These are phyloP conservation scores for Schizothorax lantsangensis DNA, from an alignment of 2,797 vertebrate genomes.

Conservation along the genomic window DNA sequence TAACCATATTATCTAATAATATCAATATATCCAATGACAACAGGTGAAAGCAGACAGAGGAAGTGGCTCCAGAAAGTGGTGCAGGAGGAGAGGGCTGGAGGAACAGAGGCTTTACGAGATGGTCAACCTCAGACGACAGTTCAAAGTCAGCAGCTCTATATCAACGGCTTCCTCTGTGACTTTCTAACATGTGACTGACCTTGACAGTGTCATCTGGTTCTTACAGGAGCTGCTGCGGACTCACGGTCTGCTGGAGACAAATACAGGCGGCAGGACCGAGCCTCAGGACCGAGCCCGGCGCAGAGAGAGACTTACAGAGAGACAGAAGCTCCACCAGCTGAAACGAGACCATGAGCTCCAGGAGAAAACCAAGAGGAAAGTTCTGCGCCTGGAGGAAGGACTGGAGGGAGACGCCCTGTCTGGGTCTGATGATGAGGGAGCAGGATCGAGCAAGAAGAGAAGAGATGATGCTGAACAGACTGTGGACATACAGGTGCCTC, in stretches of 20 bases:
- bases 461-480: slow-evolving; percentile 59
- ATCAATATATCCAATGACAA: neutral
- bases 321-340: slow-evolving; percentile 82
- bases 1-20: neutral
- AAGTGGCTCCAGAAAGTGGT: slow-evolving; percentile 86
- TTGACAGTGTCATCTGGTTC: neutral
- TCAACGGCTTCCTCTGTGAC: neutral
- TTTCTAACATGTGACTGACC: neutral
- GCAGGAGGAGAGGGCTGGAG: slow-evolving; percentile 86
- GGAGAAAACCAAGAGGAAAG: slow-evolving; percentile 79
- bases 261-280: neutral
- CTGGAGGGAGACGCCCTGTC: slow-evolving; percentile 72
- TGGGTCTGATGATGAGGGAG: slow-evolving; percentile 79
- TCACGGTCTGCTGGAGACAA: slow-evolving; percentile 79
- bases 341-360: slow-evolving; percentile 83
- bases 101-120: slow-evolving; percentile 93
- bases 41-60: slow-evolving; percentile 87
- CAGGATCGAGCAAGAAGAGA: slow-evolving; percentile 40
- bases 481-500: slow-evolving; percentile 87
- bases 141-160: slow-evolving; percentile 77
- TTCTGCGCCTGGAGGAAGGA: slow-evolving; percentile 82
- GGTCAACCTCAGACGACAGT: slow-evolving; percentile 91
- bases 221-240: slow-evolving; percentile 83
- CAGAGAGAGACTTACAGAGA: slow-evolving; percentile 77
- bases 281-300: slow-evolving; percentile 73